phyloP scores from a whole-genome alignment of 2,888 invertebrate species.

The Brachyptera putata region DNA sequence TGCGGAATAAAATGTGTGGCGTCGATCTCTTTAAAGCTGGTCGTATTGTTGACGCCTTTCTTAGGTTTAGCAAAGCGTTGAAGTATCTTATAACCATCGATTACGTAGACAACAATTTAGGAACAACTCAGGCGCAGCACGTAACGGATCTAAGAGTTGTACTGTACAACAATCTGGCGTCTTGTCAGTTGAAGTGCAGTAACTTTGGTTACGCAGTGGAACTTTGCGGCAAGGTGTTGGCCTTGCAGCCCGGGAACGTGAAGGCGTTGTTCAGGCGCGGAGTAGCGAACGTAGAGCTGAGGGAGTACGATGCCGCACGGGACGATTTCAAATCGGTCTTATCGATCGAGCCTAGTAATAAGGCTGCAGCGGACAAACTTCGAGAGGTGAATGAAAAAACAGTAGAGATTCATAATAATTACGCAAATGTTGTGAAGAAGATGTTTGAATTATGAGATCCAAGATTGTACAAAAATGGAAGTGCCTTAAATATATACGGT shows the following conservation, averaged over 20 bases:
- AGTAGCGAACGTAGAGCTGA: constrained; percentile 44
- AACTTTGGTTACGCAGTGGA: constrained; percentile 63
- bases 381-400: constrained; percentile 53
- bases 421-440: constrained; percentile 54
- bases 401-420: constrained; percentile 57
- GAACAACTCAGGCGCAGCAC: constrained; percentile 49
- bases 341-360: constrained; percentile 60
- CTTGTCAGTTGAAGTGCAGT: constrained; percentile 67
- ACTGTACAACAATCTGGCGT: constrained; percentile 77
- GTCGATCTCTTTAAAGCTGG: constrained; percentile 61
- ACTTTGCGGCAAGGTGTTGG: constrained; percentile 53
- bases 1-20: constrained; percentile 54
- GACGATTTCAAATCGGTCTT: constrained; percentile 57
- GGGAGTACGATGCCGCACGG: constrained; percentile 40
- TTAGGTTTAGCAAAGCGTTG: constrained; percentile 66
- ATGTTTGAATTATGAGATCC: constrained; percentile 37
- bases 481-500: too few species aligned
- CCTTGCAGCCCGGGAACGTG: constrained; percentile 45
- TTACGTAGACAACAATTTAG: constrained; percentile 42
- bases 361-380: constrained; percentile 57
- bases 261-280: constrained; percentile 52
- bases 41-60: constrained; percentile 63
- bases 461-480: too few species aligned
- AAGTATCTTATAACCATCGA: constrained; percentile 66
- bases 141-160: constrained; percentile 51